Evolutionary conservation across 2,888 invertebrate genomes (phyloP), one percentile per base, ranked within the genome.

Genomic region (Morpho achilles): DNA sequence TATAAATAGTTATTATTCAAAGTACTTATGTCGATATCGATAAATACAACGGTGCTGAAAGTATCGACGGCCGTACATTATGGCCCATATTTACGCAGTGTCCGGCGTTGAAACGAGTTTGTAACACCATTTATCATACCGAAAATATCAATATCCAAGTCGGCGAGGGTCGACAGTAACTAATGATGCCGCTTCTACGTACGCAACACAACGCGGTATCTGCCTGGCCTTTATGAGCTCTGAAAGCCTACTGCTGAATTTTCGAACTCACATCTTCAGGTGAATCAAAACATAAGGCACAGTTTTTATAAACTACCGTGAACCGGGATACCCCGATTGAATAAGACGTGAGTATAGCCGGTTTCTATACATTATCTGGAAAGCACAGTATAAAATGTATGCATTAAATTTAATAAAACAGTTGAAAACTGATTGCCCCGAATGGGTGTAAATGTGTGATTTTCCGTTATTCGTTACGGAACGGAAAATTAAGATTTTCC

Each of bases 131-230:
- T 85, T 83, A 81, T 87, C 84, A 86, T 75, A 62, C 73, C 72
- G 72, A 70, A 79, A 84, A 84, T 86, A 87, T 86, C 85, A 86
- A 87, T 86, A 86, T 80, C 75, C 79, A 65, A 74, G 74, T 71
- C 62, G 70, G 64, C 60, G 63, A 61, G 65, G 71, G 76, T 65
- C 75, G 85, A 85, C 85, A 80, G 76, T 77, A 77, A 86, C 79
- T 81, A 84, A 86, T 84, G 80, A 73, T 62, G 64, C 61, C 70
- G 68, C 67, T 59, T 62, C 58, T 46, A 49, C 58, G 48, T 53
- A 49, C 43, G 48, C 54, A 42, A 48, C 46, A 47, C 43, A 43
- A 43, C 54, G 48, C 42, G 10, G 46, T 54, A 54, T 43, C 54
- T 54, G 42, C 40, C n/a, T 54, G 54, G 49, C 54, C 54, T 49